A percentile compares a stretch with the other conserved stretches of the same genome.
phyloP scores from a whole-genome alignment of 2,113 vertebrate species.

The Istiophorus platypterus region DNA sequence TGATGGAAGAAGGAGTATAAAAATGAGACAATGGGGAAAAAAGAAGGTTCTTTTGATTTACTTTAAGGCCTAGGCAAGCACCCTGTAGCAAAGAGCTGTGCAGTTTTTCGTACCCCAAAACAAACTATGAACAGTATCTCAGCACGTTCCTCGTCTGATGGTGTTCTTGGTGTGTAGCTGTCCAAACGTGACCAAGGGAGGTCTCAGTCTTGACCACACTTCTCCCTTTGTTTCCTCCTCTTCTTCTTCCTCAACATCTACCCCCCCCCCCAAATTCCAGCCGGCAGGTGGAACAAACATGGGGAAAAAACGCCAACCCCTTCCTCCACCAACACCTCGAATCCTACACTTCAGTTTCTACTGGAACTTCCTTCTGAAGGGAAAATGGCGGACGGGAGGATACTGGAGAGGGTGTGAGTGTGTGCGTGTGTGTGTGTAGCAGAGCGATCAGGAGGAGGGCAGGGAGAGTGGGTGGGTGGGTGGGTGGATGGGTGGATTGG shows the following conservation, averaged over 20 bases:
- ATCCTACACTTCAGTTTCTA: conserved; percentile 33
- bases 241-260: conserved; percentile 13
- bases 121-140: conserved; percentile 27
- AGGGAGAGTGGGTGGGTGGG: not conserved
- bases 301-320: conserved; percentile 25
- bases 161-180: conserved; percentile 38
- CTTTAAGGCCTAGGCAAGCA: conserved; percentile 72
- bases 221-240: not conserved
- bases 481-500: not conserved
- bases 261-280: conserved; percentile 15
- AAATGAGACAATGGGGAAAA: conserved; percentile 20
- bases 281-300: conserved; percentile 48
- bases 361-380: conserved; percentile 47
- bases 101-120: conserved; percentile 58
- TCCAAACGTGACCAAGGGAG: conserved; percentile 40
- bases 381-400: conserved; percentile 52
- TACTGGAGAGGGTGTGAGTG: conserved; percentile 9
- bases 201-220: not conserved
- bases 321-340: conserved; percentile 21
- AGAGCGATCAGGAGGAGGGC: not conserved
- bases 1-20: conserved; percentile 6
- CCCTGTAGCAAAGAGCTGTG: conserved; percentile 67
- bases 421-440: conserved; percentile 1
- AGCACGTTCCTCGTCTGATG: conserved; percentile 15
- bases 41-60: conserved; percentile 18